Evolutionary conservation across 2,113 vertebrate species (phyloP), one percentile per base, ranked within the genome.

Genomic region (Chloropsis hardwickii): DNA sequence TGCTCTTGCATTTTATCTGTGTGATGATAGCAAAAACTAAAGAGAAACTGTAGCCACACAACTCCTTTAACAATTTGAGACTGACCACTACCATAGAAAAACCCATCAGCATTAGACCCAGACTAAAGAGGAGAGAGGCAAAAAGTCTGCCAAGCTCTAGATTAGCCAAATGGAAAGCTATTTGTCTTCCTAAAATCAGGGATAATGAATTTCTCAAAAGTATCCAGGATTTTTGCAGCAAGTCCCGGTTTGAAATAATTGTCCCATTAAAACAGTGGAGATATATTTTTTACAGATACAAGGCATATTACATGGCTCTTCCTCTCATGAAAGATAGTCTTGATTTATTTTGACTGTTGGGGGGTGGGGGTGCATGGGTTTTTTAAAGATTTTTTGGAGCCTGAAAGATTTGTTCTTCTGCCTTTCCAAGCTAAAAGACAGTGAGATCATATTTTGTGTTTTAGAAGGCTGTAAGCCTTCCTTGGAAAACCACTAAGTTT

Each of bases 21-120:
- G 21, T 10, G 7, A 31, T 47, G 62, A 57, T 37, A 23, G 42
- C 5, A 7, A 77, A 73, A 74, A 48, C 28, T 31, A 23, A 90
- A 65, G 19, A 76, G 19, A 72, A 92, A 60, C 14, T 21, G 3
- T 8, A 81, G 25, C 11, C 16, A 33, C 83, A 45, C 24, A 50
- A 69, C 3, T 33, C 13, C 28, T 87, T 66, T 23, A 58, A 17
- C 28, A 29, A 50, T 35, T 57, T 42, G 47, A 74, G 33, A 25
- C 20, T 33, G 27, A 66, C 2, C 10, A 11, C 11, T 42, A 40
- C 39, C 2, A 23, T 3, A 45, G 15, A 44, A 11, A 80, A 69
- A 14, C 25, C 37, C 15, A n/a, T 0, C 1, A 3, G 12, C 37
- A 25, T 31, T 6, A 40, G 4, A 50, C 14, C 15, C 4, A 4